Conservation (phyloP, 1,140 invertebrate genomes). For the Ectropis grisescens region DNA sequence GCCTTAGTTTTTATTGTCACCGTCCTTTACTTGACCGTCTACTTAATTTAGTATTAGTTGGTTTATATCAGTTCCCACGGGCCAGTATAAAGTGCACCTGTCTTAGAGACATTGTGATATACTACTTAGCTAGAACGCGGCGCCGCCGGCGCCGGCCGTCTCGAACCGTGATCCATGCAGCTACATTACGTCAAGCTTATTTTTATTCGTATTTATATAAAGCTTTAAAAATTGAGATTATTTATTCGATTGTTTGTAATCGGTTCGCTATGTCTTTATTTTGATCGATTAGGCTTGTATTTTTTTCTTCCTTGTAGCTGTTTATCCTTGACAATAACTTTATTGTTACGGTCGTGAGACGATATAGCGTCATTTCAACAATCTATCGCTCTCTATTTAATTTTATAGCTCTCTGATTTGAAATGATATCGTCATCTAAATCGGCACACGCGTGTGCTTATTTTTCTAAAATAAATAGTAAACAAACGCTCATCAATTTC, state of each 20-base stretch:
- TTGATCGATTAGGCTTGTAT: background rate
- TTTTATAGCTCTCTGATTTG: no score
- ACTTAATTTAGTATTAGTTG: constrained; percentile 66
- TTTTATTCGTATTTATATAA: constrained; percentile 48
- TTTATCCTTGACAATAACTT: no score
- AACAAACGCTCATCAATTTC: no score
- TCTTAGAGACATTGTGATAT: constrained; percentile 68
- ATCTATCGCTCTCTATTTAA: no score
- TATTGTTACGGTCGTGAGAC: no score
- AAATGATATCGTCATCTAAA: no score
- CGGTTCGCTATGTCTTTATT: constrained; percentile 29
- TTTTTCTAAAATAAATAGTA: no score
- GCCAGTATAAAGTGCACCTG: constrained; percentile 60
- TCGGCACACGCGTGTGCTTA: no score
- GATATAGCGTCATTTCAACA: no score
- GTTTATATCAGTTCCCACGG: constrained; percentile 51
- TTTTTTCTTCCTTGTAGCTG: no score
- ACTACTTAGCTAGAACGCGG: constrained; percentile 36
- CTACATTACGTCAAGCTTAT: constrained; percentile 22
- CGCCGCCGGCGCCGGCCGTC: background rate
- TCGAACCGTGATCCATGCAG: constrained; percentile 7
- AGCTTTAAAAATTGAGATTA: constrained; percentile 69
- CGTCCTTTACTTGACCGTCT: constrained; percentile 63
- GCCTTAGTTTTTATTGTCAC: constrained; percentile 57
- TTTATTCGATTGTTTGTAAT: constrained; percentile 58